These are phyloP conservation scores for Fulmarus glacialis DNA, from an alignment of 2,113 vertebrate species.

Conservation along the genomic window DNA sequence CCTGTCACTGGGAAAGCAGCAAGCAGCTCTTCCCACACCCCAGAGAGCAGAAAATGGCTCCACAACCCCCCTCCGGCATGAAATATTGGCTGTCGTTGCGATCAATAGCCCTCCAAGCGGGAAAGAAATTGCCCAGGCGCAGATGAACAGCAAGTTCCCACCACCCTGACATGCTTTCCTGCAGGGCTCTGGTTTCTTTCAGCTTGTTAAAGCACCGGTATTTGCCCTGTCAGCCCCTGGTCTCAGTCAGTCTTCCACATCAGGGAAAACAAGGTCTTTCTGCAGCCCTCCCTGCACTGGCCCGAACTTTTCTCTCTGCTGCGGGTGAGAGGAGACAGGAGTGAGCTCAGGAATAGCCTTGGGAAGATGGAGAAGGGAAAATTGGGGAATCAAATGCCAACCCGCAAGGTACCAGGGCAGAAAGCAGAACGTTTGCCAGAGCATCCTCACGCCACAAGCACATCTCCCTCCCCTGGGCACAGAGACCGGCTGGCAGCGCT, in stretches of 20 bases:
- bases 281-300: not conserved
- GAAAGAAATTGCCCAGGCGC: not conserved
- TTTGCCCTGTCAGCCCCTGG: not conserved
- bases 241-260: too few species aligned
- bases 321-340: not conserved
- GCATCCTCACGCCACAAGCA: not conserved
- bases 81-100: accelerated
- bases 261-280: not conserved
- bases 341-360: not conserved
- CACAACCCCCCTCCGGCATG: accelerated
- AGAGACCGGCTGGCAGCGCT: accelerated
- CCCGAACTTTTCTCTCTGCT: not conserved
- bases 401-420: accelerated
- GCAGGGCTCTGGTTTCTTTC: not conserved
- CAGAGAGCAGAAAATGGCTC: not conserved
- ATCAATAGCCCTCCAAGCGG: not conserved
- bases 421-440: accelerated
- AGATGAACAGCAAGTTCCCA: not conserved
- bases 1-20: not conserved
- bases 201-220: not conserved
- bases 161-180: accelerated
- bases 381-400: not conserved
- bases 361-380: not conserved
- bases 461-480: accelerated
- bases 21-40: not conserved